Percentiles rank a stretch among this genome's conserved stretches.
Conservation (phyloP, 2,113 vertebrate genomes). For the Hyaena hyaena region DNA sequence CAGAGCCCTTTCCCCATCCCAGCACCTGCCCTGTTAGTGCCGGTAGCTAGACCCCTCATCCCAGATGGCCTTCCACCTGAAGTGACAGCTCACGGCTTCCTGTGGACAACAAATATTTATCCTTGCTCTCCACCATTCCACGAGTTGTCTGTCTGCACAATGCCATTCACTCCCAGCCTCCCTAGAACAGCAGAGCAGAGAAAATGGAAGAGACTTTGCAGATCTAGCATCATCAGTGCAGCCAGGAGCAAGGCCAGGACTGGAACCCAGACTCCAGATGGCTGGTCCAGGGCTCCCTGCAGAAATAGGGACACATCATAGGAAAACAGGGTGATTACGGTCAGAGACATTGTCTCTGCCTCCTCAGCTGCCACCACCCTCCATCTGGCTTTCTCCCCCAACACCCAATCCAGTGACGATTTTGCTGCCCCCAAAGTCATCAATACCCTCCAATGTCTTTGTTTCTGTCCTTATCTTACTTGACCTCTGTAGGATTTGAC, state of each 20-base stretch:
- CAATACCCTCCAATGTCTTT: not conserved
- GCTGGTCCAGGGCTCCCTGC: not conserved
- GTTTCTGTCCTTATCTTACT: not conserved
- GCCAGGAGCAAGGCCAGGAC: not conserved
- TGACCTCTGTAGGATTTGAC: not conserved
- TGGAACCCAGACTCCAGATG: not conserved
- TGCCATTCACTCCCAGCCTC: not conserved
- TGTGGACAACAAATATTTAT: not conserved
- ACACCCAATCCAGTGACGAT: not conserved
- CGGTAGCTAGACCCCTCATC: not conserved
- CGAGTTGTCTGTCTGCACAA: not conserved
- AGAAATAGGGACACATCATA: not conserved
- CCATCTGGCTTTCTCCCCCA: not conserved
- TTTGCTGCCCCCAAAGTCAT: not conserved
- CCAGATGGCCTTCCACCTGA: not conserved
- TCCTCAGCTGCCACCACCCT: not conserved
- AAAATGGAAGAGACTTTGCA: not conserved
- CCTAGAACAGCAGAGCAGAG: not conserved
- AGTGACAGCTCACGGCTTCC: not conserved
- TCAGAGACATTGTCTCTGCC: not conserved
- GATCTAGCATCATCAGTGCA: not conserved
- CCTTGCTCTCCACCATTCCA: not conserved
- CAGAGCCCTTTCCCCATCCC: not conserved
- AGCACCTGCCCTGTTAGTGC: not conserved
- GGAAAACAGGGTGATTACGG: not conserved